Evolutionary conservation across 1,140 invertebrate species (phyloP), one percentile per base, ranked within the genome.

Genomic region (Drosophila nikananu): DNA sequence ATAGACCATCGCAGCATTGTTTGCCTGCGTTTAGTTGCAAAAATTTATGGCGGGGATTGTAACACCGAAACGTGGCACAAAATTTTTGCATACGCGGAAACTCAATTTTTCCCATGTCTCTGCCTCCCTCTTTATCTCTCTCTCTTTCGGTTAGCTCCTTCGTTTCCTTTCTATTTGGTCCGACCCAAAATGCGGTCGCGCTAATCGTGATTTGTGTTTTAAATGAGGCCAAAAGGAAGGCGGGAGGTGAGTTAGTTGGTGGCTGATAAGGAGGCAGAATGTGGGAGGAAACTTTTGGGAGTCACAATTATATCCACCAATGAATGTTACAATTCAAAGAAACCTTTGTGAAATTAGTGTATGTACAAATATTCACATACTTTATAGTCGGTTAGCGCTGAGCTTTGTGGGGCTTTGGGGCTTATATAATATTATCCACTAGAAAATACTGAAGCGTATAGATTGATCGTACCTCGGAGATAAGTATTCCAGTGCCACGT

Each of bases 171-270:
- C 15, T 27, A 23, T 27, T 59, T 52, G 41, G 21, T 48, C 21
- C 17, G 37, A 21, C 52, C 67, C 30, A 49, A 81, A 66, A 54
- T 66, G 79, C 57, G 65, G 54, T 44, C 13, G 42, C 35, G 63
- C 76, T 86, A 86, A 86, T 82, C 83, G 66, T 86, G 83, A 86
- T 86, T 86, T 86, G 80, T 86, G 83, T 80, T 77, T 87, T 25
- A 80, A 87, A 87, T 82, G 59, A 71, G 52, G 32, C 55, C 61
- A 35, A 32, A 30, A 32, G 37, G 25, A 44, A 48, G 51, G 37
- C 25, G 42, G 52, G 19, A 55, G 42, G 32, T 35, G 32, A 32
- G 30, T 52, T 39, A 42, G 30, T 52, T 44, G 35, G 57, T 13
- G 35, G 35, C 23, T 35, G 46, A 65, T 68, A 60, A 42, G 54